These are phyloP conservation scores for Solea solea DNA, from an alignment of 2,113 vertebrate species.

Conservation along the genomic window DNA sequence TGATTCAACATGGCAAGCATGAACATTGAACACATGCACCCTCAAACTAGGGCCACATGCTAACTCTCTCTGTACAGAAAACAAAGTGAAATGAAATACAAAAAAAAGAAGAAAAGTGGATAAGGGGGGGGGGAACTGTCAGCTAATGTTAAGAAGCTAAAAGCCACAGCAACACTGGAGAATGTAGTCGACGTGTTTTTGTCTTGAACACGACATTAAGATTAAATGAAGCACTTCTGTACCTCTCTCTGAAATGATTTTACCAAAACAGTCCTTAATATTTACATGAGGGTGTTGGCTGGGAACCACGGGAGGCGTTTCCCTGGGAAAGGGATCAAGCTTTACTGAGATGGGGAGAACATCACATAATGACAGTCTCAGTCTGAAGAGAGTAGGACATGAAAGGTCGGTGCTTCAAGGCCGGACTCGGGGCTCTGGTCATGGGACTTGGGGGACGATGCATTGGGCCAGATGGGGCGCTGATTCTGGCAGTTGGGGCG, in stretches of 20 bases:
- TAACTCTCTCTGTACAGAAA: constrained; percentile 83
- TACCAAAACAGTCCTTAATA: constrained; percentile 50
- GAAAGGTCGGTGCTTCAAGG: constrained; percentile 64
- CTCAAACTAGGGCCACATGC: constrained; percentile 85
- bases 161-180: constrained; percentile 89
- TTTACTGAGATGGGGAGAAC: constrained; percentile 12
- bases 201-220: constrained; percentile 23
- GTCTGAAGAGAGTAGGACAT: constrained; percentile 78
- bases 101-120: constrained; percentile 26
- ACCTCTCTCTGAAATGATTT: constrained; percentile 45
- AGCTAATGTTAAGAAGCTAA: constrained; percentile 65
- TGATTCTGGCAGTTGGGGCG: constrained; percentile 68
- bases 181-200: constrained; percentile 66
- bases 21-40: constrained; percentile 83
- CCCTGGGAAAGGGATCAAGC: constrained; percentile 34
- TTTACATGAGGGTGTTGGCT: constrained; percentile 58
- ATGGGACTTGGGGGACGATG: constrained; percentile 72
- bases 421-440: constrained; percentile 72
- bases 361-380: constrained; percentile 85
- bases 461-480: constrained; percentile 75
- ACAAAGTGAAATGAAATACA: constrained; percentile 63
- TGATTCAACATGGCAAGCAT: constrained; percentile 46
- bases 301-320: neutral
- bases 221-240: constrained; percentile 36
- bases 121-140: neutral